Conservation (phyloP, 2,797 vertebrate genomes). For the Betta splendens region DNA sequence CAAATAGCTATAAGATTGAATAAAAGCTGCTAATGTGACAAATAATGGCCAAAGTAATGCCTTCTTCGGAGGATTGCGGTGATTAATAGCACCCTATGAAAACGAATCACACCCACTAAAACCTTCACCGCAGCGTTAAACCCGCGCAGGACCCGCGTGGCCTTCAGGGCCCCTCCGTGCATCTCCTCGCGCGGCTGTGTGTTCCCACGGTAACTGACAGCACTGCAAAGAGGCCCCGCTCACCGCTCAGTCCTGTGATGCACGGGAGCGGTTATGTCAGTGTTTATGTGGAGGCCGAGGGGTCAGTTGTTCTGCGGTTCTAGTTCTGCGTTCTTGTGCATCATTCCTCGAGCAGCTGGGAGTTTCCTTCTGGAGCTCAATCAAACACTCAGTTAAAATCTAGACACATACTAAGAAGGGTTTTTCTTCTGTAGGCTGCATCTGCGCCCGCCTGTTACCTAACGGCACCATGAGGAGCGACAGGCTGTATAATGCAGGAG, state of each 20-base stretch:
- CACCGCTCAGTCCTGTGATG: conserved; percentile 32
- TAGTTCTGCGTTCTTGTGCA: too few species aligned
- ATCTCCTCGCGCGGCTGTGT: conserved; percentile 21
- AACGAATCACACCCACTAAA: neutral
- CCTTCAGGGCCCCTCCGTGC: neutral
- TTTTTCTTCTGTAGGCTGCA: conserved; percentile 15
- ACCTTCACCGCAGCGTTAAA: neutral
- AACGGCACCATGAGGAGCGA: conserved; percentile 25
- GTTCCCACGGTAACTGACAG: too few species aligned
- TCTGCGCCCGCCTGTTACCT: conserved; percentile 18
- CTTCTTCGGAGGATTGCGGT: neutral
- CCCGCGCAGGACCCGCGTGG: neutral
- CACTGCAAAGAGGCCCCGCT: conserved; percentile 57
- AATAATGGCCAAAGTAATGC: conserved; percentile 3
- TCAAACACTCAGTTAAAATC: conserved; percentile 14
- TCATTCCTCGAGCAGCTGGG: neutral
- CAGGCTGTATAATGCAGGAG: conserved; percentile 16
- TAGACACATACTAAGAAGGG: neutral
- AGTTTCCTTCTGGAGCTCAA: neutral
- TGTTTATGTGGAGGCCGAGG: conserved; percentile 8
- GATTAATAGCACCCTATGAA: too few species aligned
- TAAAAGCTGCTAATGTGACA: neutral
- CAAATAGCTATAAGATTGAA: neutral
- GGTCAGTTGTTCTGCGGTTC: neutral
- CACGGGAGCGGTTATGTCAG: neutral